These are phyloP conservation scores for Pygocentrus nattereri DNA, from an alignment of 2,797 vertebrate species.

Conservation along the genomic window DNA sequence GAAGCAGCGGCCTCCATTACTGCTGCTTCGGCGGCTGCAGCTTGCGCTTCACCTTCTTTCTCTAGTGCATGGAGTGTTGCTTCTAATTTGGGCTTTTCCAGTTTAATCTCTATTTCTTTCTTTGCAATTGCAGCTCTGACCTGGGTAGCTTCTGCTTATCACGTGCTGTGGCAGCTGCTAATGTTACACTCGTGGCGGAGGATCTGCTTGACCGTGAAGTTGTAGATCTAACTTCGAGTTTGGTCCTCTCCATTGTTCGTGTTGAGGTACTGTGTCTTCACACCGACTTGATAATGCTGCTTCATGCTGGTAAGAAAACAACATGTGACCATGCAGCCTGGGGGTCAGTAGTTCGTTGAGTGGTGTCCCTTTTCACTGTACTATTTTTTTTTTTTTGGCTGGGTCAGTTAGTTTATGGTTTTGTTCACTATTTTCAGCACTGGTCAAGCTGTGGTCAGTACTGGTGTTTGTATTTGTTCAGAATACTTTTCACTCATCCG, in stretches of 20 bases:
- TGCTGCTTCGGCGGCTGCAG: not conserved
- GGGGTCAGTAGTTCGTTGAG: too few species aligned
- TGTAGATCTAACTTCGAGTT: not conserved
- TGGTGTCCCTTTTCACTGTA: too few species aligned
- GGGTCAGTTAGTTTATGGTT: too few species aligned
- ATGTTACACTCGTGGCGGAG: not conserved
- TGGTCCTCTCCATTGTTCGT: too few species aligned
- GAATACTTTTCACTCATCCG: too few species aligned
- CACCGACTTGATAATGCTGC: not conserved
- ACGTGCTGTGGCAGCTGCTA: not conserved
- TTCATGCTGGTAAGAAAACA: too few species aligned
- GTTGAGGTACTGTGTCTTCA: too few species aligned
- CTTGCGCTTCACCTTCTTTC: constrained; percentile 11
- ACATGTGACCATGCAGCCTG: too few species aligned
- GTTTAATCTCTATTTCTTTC: not conserved
- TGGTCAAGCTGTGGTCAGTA: too few species aligned
- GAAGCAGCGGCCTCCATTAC: constrained; percentile 1
- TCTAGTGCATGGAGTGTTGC: not conserved
- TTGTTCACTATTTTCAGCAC: too few species aligned
- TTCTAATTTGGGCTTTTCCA: not conserved
- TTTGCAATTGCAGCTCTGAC: constrained; percentile 7
- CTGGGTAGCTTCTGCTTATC: not conserved
- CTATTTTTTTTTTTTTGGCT: too few species aligned
- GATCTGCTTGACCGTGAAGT: not conserved
- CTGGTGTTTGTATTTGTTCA: too few species aligned